Percentiles rank a stretch among this genome's conserved stretches.
phyloP scores from a whole-genome alignment of 2,888 invertebrate species.

The Amphimallon solstitiale region DNA sequence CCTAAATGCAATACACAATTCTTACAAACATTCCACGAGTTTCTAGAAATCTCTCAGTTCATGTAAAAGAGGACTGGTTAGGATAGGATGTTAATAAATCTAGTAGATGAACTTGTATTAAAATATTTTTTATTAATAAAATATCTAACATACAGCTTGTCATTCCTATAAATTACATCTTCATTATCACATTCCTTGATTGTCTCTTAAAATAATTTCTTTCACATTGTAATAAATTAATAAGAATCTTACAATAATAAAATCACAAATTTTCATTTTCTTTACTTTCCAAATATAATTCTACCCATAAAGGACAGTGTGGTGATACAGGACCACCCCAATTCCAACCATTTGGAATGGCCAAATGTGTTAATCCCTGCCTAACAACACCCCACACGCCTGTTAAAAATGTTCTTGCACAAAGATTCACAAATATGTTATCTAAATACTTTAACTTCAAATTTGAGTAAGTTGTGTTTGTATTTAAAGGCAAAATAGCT shows the following conservation, averaged over 20 bases:
- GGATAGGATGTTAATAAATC: background rate
- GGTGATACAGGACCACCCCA: slow-evolving; percentile 84
- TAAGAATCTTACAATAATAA: slow-evolving; percentile 10
- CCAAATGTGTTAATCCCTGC: slow-evolving; percentile 78
- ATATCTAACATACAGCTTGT: slow-evolving; percentile 19
- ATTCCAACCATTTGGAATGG: slow-evolving; percentile 85
- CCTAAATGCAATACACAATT: too few species aligned
- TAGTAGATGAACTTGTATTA: slow-evolving; percentile 6
- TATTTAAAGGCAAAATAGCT: slow-evolving; percentile 52
- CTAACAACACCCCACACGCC: slow-evolving; percentile 72
- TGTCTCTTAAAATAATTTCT: slow-evolving; percentile 27
- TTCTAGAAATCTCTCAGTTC: too few species aligned
- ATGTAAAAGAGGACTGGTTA: too few species aligned
- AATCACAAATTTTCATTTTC: slow-evolving; percentile 27
- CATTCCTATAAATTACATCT: slow-evolving; percentile 20
- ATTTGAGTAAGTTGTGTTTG: slow-evolving; percentile 52
- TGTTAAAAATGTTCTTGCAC: slow-evolving; percentile 60
- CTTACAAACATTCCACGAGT: too few species aligned
- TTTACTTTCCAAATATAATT: slow-evolving; percentile 63
- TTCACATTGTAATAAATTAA: slow-evolving; percentile 20
- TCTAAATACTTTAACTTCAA: slow-evolving; percentile 47
- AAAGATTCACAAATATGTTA: slow-evolving; percentile 53
- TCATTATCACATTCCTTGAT: slow-evolving; percentile 39
- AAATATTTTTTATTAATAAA: slow-evolving; percentile 25
- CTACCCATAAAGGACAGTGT: slow-evolving; percentile 82